Conservation (phyloP, 2,797 vertebrate genomes). For the Manis javanica region DNA sequence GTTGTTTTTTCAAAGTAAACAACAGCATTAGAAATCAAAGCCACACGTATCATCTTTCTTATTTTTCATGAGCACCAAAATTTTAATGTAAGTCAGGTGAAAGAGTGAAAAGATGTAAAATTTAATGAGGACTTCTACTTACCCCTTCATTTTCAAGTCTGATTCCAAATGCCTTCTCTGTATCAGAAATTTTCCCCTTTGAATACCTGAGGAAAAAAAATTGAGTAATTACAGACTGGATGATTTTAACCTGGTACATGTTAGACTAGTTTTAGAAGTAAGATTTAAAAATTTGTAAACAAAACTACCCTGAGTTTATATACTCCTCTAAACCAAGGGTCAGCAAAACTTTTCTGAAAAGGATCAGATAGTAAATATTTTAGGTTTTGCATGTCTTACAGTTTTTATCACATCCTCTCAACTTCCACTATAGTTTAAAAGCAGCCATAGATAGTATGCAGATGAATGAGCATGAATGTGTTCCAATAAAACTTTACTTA, state of each 20-base stretch:
- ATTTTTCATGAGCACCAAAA: conserved; percentile 43
- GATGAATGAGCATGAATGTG: not conserved
- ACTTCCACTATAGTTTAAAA: not conserved
- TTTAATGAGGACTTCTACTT: conserved; percentile 63
- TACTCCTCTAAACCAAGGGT: not conserved
- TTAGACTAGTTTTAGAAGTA: conserved; percentile 40
- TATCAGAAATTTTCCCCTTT: conserved; percentile 66
- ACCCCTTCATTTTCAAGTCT: conserved; percentile 76
- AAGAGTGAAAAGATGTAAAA: not conserved
- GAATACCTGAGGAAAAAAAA: conserved; percentile 71
- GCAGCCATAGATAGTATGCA: not conserved
- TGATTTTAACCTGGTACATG: conserved; percentile 10
- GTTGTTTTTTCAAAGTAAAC: conserved; percentile 33
- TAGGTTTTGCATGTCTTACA: not conserved
- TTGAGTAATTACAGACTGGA: not conserved
- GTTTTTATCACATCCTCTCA: not conserved
- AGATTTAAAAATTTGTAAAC: conserved; percentile 35
- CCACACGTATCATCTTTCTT: not conserved
- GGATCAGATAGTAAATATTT: not conserved
- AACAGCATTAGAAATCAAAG: conserved; percentile 40
- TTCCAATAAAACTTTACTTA: not conserved
- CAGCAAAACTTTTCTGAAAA: conserved; percentile 49
- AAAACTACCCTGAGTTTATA: conserved; percentile 31
- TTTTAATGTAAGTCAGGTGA: not conserved
- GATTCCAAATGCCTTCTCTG: conserved; percentile 41